Base-by-base conservation (phyloP, 2,888 invertebrate species). In the Rotaria sp. region DNA sequence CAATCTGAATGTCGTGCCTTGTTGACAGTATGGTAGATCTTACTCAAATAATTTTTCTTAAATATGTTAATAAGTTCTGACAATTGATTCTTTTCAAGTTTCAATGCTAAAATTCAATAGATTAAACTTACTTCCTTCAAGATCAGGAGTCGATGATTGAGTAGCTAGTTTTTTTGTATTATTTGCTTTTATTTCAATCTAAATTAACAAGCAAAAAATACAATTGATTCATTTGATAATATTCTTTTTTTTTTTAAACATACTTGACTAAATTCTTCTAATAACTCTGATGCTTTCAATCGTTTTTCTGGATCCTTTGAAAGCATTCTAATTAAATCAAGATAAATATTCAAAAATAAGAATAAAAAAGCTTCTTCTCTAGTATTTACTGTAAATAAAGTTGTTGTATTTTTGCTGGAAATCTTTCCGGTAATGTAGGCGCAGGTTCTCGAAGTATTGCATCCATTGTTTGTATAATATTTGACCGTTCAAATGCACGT, bases 401-500 rank as follows among this genome's bases (percentile, higher is more conserved):
- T 11, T 45, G 41, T 80, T 80, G 80, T n/a, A 80, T 13, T 45
- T 24, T 45, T 45, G 10, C 88, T 21, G 90, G 89, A 88, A 90
- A 91, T 67, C 88, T 88, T 11, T 88, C 87, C 15, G 91, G 90
- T 87, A 91, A 89, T 24, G 88, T 88, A 4, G 91, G 91, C 2
- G 89, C 88, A 21, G 89, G 89, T 24, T 90, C 90, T 86, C 91
- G 90, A 2, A 91, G 90, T 80, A 91, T 91, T 88, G 90, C 91
- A 88, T 90, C 90, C 90, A 91, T 90, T 57, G 91, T 90, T 8
- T 90, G 90, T 91, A 91, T 90, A 80, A 91, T 88, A 84, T 90
- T 90, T 85, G 89, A 89, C 5, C 91, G 91, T 87, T 90, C 89
- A 88, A 91, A 91, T 26, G 91, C 91, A 88, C 91, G 91, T 84